Percentiles rank a stretch among this genome's conserved stretches.
Evolutionary conservation across 2,113 vertebrate species (phyloP).

Genomic region (Eclectus roratus): DNA sequence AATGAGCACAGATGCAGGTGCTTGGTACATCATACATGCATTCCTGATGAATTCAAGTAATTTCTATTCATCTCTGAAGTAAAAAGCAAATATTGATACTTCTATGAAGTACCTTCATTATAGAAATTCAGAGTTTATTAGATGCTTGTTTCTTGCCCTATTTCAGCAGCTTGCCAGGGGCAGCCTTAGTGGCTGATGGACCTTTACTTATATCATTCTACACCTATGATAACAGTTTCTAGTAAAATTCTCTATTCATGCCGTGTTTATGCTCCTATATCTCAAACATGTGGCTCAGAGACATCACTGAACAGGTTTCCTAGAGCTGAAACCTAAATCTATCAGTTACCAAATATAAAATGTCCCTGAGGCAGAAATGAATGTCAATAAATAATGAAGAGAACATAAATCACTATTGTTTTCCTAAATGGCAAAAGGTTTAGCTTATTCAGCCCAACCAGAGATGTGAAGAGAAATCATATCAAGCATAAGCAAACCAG

Average conservation of each 20-base stretch:
- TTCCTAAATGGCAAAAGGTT: neutral
- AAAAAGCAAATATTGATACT: slow-evolving; percentile 1
- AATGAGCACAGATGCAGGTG: neutral
- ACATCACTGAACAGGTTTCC: neutral
- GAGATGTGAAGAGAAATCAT: neutral
- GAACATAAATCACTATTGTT: neutral
- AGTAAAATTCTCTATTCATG: neutral
- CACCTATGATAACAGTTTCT: neutral
- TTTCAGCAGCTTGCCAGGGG: neutral
- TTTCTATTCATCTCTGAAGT: slow-evolving; percentile 5
- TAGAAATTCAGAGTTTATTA: neutral
- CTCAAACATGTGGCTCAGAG: neutral
- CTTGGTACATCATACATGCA: neutral
- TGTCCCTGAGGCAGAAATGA: neutral
- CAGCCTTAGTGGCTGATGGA: neutral
- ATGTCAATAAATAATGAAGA: neutral
- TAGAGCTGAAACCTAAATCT: neutral
- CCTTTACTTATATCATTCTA: neutral
- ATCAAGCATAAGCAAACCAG: neutral
- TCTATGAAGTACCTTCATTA: neutral
- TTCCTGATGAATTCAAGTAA: slow-evolving; percentile 17
- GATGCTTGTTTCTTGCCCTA: neutral
- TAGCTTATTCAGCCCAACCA: neutral
- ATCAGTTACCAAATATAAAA: neutral
- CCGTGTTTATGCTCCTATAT: neutral